Base-by-base conservation (phyloP, 2,888 invertebrate genomes). In the Ethmia dodecea region DNA sequence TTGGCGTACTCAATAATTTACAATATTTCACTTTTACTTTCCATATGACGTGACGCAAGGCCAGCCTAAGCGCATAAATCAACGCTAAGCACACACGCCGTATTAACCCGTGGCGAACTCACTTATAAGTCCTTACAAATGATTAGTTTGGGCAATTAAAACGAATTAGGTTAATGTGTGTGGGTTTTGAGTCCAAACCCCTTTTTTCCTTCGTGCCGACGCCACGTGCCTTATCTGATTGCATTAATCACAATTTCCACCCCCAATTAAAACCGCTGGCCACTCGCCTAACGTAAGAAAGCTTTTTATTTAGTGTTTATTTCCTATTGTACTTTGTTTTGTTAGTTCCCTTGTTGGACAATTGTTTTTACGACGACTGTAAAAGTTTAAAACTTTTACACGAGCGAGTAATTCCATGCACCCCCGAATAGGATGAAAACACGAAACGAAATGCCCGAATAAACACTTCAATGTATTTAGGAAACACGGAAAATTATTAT, bases 101-200 rank as follows among this genome's bases (percentile, higher is more conserved):
- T 60, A 54, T 59, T 60, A 63, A 53, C 59, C 56, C 47, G 48
- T 49, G 49, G 54, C 47, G 52, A 57, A 64, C 54, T 59, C 63
- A 69, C 64, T 64, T 58, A 58, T 61, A 66, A 70, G 64, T 75
- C 66, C 68, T 79, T 66, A 71, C 65, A 62, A 80, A 79, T 79
- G 79, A 83, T 81, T 79, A 78, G 77, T 74, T 73, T 62, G 66
- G 63, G 70, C 76, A 80, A 83, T 84, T 83, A 79, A 77, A 79
- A 78, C 71, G 69, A 84, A 84, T 83, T 83, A 83, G 84, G 84
- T 84, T 84, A 84, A 84, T 84, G 77, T 81, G 72, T 76, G 72
- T 73, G 75, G 67, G 68, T 75, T 78, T 71, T 64, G 56, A 67
- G 65, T 65, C 52, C 66, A 70, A 66, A 27, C 66, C 60, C 60